These are phyloP conservation scores for Paraplagusia blochii DNA, from an alignment of 2,113 vertebrate species.

Conservation along the genomic window DNA sequence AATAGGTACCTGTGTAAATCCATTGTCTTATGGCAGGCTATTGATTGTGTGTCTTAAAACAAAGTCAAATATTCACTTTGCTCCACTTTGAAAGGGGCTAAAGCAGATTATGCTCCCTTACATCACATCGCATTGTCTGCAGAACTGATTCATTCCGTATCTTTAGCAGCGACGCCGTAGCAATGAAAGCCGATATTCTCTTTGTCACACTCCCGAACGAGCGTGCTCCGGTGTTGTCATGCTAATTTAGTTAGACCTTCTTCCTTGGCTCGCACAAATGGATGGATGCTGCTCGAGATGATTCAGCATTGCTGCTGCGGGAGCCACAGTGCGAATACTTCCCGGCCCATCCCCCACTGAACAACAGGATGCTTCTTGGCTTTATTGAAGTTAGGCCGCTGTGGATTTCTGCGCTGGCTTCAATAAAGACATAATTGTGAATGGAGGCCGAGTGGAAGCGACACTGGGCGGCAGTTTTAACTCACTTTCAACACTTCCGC, in stretches of 20 bases:
- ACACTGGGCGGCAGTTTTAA: slow-evolving; percentile 22
- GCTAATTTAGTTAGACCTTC: slow-evolving; percentile 57
- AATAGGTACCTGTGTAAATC: slow-evolving; percentile 41
- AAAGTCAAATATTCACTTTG: slow-evolving; percentile 58
- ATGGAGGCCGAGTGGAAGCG: slow-evolving; percentile 22
- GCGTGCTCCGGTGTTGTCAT: slow-evolving; percentile 48
- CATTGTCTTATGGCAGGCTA: slow-evolving; percentile 39
- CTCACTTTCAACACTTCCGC: slow-evolving; percentile 14
- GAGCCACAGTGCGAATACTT: slow-evolving; percentile 22
- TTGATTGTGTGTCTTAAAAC: slow-evolving; percentile 48
- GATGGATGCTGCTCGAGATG: slow-evolving; percentile 48
- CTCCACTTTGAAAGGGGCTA: slow-evolving; percentile 23
- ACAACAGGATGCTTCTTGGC: slow-evolving; percentile 36
- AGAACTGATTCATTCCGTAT: slow-evolving; percentile 50
- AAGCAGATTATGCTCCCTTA: slow-evolving; percentile 58
- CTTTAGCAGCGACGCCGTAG: slow-evolving; percentile 43
- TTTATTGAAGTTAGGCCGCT: slow-evolving; percentile 42
- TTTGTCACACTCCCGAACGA: slow-evolving; percentile 56
- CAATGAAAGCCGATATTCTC: slow-evolving; percentile 51
- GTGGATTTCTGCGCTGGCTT: slow-evolving; percentile 42
- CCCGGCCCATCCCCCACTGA: slow-evolving; percentile 13
- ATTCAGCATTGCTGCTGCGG: slow-evolving; percentile 54
- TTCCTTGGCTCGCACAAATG: slow-evolving; percentile 42
- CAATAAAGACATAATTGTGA: slow-evolving; percentile 36
- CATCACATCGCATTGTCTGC: slow-evolving; percentile 47